These are phyloP conservation scores for Polyergus mexicanus DNA, from an alignment of 1,140 invertebrate genomes.

Conservation along the genomic window DNA sequence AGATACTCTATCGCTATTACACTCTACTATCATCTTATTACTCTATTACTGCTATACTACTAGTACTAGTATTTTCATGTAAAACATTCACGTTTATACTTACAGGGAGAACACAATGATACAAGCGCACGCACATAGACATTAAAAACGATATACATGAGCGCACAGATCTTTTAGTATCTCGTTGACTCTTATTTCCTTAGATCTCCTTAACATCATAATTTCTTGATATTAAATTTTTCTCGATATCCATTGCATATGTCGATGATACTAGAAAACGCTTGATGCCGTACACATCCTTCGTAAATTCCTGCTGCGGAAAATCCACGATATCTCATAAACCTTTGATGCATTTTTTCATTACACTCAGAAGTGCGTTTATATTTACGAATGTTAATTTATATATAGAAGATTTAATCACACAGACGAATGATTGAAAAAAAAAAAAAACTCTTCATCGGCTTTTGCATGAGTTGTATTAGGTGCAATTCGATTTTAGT, in stretches of 20 bases:
- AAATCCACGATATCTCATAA: conserved; percentile 34
- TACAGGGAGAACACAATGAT: conserved; percentile 47
- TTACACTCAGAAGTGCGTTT: conserved; percentile 7
- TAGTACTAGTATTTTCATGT: conserved; percentile 63
- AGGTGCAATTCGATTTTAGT: conserved; percentile 51
- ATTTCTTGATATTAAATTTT: not conserved
- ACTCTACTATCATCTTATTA: no score
- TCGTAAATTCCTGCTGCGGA: conserved; percentile 29
- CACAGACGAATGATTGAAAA: not conserved
- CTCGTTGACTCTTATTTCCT: conserved; percentile 33
- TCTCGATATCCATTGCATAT: not conserved
- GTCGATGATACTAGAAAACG: not conserved
- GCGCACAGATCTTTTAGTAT: conserved; percentile 63
- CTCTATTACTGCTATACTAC: conserved; percentile 52
- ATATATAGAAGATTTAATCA: not conserved
- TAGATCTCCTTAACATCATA: conserved; percentile 4
- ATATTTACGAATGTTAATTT: conserved; percentile 8
- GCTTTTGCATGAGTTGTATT: conserved; percentile 30
- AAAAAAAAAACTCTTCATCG: conserved; percentile 22
- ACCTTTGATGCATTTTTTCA: not conserved
- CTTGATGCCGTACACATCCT: not conserved
- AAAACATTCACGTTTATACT: conserved; percentile 69
- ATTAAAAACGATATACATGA: conserved; percentile 57
- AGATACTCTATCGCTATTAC: no score
- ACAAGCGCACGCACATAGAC: conserved; percentile 61